These are phyloP conservation scores for Dromococcyx pavoninus DNA, from an alignment of 2,797 vertebrate genomes.

Conservation along the genomic window DNA sequence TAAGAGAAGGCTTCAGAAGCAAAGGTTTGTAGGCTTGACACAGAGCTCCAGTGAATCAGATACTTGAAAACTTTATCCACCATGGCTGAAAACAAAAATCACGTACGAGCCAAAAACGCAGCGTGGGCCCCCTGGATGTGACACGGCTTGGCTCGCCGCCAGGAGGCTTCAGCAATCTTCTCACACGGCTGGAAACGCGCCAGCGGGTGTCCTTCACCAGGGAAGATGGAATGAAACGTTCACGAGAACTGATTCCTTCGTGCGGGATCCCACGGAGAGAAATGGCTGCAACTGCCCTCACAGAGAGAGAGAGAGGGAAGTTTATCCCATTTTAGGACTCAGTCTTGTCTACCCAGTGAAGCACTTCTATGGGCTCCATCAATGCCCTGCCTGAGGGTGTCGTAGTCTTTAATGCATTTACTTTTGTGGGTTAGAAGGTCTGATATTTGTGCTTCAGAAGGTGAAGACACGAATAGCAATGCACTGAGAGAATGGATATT, in stretches of 20 bases:
- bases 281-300: not conserved
- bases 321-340: not conserved
- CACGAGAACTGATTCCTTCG: not conserved
- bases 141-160: constrained; percentile 55
- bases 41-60: not conserved
- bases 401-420: not conserved
- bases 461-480: not conserved
- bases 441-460: not conserved
- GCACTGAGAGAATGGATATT: not conserved
- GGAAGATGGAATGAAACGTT: not conserved
- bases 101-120: constrained; percentile 46
- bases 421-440: not conserved
- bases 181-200: not conserved
- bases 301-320: not conserved
- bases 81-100: constrained; percentile 62
- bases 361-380: not conserved
- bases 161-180: constrained; percentile 63
- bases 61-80: constrained; percentile 41
- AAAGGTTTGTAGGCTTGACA: constrained; percentile 15
- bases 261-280: not conserved
- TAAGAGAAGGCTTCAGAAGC: not conserved
- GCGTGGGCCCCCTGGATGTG: constrained; percentile 63
- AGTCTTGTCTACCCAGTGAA: not conserved
- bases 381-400: not conserved
- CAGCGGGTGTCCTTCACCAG: constrained; percentile 58